Base-by-base conservation (phyloP, 2,113 vertebrate species). In the Heterocephalus glaber region DNA sequence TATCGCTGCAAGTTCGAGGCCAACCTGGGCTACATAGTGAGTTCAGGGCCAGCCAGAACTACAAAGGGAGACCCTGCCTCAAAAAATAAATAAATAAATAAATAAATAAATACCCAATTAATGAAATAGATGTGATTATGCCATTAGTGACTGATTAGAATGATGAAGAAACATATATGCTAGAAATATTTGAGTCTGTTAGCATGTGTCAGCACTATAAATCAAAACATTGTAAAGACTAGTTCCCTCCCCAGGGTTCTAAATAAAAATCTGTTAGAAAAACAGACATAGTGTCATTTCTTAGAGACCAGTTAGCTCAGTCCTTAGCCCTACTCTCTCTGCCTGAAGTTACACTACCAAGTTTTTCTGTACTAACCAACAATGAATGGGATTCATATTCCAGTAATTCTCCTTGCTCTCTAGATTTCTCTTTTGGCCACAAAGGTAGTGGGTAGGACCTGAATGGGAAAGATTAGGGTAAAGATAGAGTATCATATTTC, bases 211-310 rank as follows among this genome's bases (percentile, higher is more conserved):
- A 24, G 19, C 79, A 44, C 38, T 86, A 89, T 38, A 92, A 56
- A 89, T 92, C 79, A 74, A 95, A 94, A 86, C 24, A 44, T 58
- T 58, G n/a, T n/a, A n/a, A 90, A 95, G 63, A 65, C 60, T 88
- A 85, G 19, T 35, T 93, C 2, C 72, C 54, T 91, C 41, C 77
- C 58, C 28, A 54, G 38, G 16, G 8, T 56, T n/a, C 83, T 86
- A 89, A 82, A 72, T 86, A 90, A 97, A 94, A 95, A 94, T 65
- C n/a, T 94, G 9, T 76, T 94, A 94, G 77, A 95, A 92, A 88
- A 92, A 52, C 38, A 88, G 90, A 52, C 38, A 68, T 70, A 92
- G 30, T 60, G 10, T 84, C 61, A 85, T 76, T 92, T 86, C 60
- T 92, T 94, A 82, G 52, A 68, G 16, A n/a, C 52, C 26, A 14